Evolutionary conservation across 2,113 vertebrate genomes (phyloP).

Genomic region (Peromyscus polionotus): DNA sequence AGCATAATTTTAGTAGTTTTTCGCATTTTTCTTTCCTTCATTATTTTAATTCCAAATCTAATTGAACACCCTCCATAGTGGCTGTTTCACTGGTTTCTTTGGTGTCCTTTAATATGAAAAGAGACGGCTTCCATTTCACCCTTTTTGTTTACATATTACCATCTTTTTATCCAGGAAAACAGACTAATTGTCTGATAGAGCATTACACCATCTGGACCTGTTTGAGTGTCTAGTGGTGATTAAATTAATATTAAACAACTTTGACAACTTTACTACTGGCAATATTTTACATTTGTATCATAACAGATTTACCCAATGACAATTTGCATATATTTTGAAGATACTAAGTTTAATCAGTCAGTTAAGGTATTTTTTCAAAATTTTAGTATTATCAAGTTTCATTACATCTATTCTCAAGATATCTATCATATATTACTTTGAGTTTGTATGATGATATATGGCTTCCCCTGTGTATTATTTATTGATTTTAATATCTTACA

Average conservation of each 20-base stretch:
- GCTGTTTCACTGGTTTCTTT: neutral
- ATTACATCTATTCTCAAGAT: neutral
- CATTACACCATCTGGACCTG: neutral
- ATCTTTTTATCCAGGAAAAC: neutral
- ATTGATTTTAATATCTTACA: neutral
- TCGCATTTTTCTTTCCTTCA: neutral
- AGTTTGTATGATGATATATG: neutral
- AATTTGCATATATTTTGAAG: neutral
- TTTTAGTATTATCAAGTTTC: neutral
- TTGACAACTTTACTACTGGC: neutral
- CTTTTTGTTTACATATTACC: neutral
- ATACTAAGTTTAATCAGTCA: neutral
- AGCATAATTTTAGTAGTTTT: neutral
- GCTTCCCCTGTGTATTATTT: neutral
- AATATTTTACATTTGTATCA: neutral
- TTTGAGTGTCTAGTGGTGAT: neutral
- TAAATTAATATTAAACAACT: neutral
- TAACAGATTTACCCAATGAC: neutral
- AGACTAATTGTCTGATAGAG: neutral
- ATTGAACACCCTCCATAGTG: neutral
- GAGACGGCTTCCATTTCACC: neutral
- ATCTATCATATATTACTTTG: neutral
- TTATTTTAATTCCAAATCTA: neutral
- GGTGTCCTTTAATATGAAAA: neutral
- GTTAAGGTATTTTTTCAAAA: neutral